Percentiles rank a stretch among this genome's conserved stretches.
Conservation (phyloP, 2,797 vertebrate species). For the Alauda arvensis region DNA sequence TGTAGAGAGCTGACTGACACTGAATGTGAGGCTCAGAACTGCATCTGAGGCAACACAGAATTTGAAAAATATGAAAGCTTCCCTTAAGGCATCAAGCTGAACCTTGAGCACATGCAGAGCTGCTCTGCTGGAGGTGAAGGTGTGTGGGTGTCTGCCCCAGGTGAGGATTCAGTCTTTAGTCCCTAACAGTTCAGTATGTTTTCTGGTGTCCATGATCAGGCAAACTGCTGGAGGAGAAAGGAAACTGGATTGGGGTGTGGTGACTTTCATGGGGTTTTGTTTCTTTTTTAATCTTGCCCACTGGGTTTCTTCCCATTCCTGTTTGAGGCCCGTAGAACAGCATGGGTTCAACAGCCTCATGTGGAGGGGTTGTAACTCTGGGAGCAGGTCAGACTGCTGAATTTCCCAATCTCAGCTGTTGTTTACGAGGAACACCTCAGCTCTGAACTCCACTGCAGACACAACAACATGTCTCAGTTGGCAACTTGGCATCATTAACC, state of each 20-base stretch:
- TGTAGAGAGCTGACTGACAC: no score
- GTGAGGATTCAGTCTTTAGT: background rate
- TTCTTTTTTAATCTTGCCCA: background rate
- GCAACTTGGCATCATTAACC: conserved; percentile 31
- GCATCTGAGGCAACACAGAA: no score
- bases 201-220: background rate
- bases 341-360: background rate
- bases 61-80: no score
- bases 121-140: background rate
- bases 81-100: background rate
- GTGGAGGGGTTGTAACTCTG: background rate
- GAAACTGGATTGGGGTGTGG: background rate
- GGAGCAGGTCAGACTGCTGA: background rate
- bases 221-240: background rate
- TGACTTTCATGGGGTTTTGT: background rate
- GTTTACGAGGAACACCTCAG: background rate
- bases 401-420: background rate
- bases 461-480: background rate
- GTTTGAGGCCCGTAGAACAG: background rate
- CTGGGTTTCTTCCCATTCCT: background rate
- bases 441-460: background rate
- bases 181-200: background rate
- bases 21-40: no score
- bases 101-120: background rate
- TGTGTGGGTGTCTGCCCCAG: background rate